These are phyloP conservation scores for Hemibagrus wyckioides DNA, from an alignment of 2,113 vertebrate genomes.

Conservation along the genomic window DNA sequence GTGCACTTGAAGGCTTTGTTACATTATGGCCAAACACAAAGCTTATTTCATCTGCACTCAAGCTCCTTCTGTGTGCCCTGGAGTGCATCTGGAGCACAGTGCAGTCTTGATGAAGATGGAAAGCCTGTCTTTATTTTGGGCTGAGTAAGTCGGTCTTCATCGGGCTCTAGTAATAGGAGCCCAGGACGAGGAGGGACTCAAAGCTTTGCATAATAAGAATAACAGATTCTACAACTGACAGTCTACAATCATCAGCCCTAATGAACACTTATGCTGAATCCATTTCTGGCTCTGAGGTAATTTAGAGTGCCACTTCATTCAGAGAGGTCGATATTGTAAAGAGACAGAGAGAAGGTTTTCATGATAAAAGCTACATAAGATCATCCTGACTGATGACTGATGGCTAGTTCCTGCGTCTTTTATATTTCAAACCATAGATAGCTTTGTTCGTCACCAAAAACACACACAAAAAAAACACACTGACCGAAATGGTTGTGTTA, in stretches of 20 bases:
- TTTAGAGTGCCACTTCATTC: conserved; percentile 9
- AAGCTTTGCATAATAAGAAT: neutral
- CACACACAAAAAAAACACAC: neutral
- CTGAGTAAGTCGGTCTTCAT: neutral
- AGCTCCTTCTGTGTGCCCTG: neutral
- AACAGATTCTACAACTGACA: neutral
- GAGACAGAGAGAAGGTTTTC: neutral
- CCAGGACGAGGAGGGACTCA: neutral
- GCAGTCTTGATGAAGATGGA: neutral
- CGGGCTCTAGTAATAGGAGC: neutral
- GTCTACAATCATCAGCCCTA: neutral
- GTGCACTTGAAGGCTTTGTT: neutral
- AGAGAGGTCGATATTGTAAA: neutral
- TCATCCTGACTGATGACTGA: neutral
- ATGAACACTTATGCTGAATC: conserved; percentile 33
- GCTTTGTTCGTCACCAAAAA: neutral
- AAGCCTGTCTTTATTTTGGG: conserved; percentile 9
- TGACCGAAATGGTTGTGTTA: neutral
- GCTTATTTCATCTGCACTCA: neutral
- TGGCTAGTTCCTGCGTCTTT: neutral
- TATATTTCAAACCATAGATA: neutral
- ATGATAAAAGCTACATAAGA: neutral
- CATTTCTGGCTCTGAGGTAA: conserved; percentile 6
- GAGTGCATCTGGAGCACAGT: conserved; percentile 17
- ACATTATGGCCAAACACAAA: neutral